Conservation (phyloP, 2,797 vertebrate genomes). For the Bryconaethiops microstoma region DNA sequence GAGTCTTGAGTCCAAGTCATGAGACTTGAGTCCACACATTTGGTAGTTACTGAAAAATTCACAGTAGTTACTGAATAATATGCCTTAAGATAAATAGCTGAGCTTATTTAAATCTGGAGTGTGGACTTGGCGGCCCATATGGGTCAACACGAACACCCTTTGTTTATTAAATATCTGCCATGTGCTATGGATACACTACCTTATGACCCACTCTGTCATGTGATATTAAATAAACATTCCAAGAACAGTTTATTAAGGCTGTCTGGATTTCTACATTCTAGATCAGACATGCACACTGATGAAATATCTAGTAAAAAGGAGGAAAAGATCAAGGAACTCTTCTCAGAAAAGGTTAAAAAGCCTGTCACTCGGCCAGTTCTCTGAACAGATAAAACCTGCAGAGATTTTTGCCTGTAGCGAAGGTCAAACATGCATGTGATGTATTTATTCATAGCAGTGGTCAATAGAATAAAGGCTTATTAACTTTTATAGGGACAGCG, state of each 20-base stretch:
- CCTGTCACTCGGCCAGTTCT: slow-evolving; percentile 20
- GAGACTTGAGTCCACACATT: too few relatives aligned
- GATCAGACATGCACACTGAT: slow-evolving; percentile 10
- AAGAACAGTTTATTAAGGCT: background rate
- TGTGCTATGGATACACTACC: slow-evolving; percentile 4
- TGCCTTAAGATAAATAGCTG: background rate
- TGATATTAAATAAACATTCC: slow-evolving; percentile 29
- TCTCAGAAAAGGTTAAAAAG: slow-evolving; percentile 20
- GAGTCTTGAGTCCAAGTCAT: too few relatives aligned
- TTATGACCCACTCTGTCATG: background rate
- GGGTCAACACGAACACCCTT: background rate
- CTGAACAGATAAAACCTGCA: slow-evolving; percentile 38
- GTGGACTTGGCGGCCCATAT: background rate
- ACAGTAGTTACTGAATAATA: background rate
- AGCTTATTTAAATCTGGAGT: background rate
- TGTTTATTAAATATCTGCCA: slow-evolving; percentile 6
- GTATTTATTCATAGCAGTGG: slow-evolving; percentile 39
- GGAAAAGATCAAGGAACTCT: slow-evolving; percentile 25
- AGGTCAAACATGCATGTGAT: slow-evolving; percentile 22
- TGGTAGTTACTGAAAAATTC: background rate
- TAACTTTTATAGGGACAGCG: slow-evolving; percentile 36
- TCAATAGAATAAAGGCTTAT: slow-evolving; percentile 29
- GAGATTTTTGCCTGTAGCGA: slow-evolving; percentile 5
- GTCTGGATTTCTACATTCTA: slow-evolving; percentile 1
- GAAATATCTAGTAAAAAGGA: slow-evolving; percentile 33